Percentiles rank a stretch among this genome's conserved stretches.
These are phyloP conservation scores for Clupea harengus DNA, from an alignment of 2,113 vertebrate genomes.

Conservation along the genomic window DNA sequence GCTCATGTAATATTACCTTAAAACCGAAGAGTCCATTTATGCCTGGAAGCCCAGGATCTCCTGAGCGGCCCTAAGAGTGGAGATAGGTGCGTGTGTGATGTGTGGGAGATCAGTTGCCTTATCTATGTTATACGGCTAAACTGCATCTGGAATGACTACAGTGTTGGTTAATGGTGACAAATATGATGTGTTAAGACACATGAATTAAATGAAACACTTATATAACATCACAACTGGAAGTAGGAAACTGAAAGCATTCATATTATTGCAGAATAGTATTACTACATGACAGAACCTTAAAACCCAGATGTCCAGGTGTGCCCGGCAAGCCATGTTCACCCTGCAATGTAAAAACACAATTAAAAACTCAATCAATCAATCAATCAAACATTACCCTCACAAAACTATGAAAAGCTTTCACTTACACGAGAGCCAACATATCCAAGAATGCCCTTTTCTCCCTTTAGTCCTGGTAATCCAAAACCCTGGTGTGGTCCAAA, in stretches of 20 bases:
- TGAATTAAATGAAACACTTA: no score
- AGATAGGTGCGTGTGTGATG: background rate
- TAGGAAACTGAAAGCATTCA: background rate
- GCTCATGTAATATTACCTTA: constrained; percentile 20
- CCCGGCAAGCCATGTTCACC: constrained; percentile 71
- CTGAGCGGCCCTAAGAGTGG: constrained; percentile 19
- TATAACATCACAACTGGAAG: no score
- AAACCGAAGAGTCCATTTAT: constrained; percentile 7
- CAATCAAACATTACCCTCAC: background rate
- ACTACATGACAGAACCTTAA: background rate
- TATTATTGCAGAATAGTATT: background rate
- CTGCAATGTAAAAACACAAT: constrained; percentile 62
- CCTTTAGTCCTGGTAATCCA: constrained; percentile 49
- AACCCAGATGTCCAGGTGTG: constrained; percentile 60
- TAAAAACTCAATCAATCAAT: constrained; percentile 16
- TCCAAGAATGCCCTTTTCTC: constrained; percentile 75
- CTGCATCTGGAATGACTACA: no score
- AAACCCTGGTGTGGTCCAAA: background rate
- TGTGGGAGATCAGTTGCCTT: no score
- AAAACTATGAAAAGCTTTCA: background rate
- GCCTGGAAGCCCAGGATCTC: constrained; percentile 32
- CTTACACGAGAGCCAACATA: constrained; percentile 72
- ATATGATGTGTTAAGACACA: no score
- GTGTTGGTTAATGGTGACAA: no score
- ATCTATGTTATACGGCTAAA: no score